Evolutionary conservation across 2,888 invertebrate genomes (phyloP).

Genomic region (Agapostemon virescens): DNA sequence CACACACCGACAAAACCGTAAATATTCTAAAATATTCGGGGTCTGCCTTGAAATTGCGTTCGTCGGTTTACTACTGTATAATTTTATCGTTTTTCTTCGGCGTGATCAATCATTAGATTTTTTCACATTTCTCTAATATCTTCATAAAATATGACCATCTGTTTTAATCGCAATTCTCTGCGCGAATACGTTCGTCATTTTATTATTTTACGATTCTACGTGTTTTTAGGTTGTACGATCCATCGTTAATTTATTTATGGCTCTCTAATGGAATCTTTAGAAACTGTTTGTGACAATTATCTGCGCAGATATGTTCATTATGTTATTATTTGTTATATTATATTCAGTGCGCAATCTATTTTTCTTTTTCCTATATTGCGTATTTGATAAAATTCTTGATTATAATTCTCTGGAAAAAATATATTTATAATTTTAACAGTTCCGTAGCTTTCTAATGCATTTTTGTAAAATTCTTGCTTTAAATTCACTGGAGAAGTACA

Average conservation of each 20-base stretch:
- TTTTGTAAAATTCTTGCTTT: not conserved
- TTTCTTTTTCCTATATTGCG: no score
- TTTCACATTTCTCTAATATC: no score
- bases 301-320: no score
- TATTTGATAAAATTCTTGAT: not conserved
- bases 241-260: not conserved
- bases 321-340: no score
- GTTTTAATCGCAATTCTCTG: no score
- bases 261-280: not conserved
- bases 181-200: no score
- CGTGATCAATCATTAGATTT: no score
- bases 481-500: not conserved
- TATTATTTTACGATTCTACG: no score
- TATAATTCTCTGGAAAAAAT: not conserved
- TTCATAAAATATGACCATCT: no score
- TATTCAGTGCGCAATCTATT: no score
- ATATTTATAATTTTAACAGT: not conserved
- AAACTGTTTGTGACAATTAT: no score
- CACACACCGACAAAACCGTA: not conserved
- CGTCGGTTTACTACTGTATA: not conserved
- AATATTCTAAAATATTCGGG: not conserved
- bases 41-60: not conserved
- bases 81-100: not conserved
- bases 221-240: no score
- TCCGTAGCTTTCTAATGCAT: not conserved